A percentile compares a stretch with the other conserved stretches of the same genome.
Conservation (phyloP, 1,140 invertebrate genomes). For the Ladona fulva region DNA sequence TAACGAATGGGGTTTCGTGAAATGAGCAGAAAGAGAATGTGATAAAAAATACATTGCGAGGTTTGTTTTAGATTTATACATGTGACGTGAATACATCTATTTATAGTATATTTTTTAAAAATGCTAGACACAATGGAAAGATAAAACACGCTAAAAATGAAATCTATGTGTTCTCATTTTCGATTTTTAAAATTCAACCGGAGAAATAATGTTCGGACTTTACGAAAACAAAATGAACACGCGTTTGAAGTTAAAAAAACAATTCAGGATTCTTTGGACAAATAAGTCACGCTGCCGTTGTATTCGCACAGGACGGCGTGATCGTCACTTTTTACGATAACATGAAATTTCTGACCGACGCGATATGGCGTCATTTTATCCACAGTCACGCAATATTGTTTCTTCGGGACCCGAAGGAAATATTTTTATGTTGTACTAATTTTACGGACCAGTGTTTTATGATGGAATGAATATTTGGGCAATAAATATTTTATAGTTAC, state of each 20-base stretch:
- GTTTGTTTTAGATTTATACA: constrained; percentile 7
- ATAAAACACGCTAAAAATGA: background rate
- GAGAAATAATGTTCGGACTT: background rate
- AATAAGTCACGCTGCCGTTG: too few relatives aligned
- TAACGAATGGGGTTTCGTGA: background rate
- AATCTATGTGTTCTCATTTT: background rate
- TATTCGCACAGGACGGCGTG: too few relatives aligned
- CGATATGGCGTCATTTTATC: too few relatives aligned
- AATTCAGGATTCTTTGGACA: too few relatives aligned
- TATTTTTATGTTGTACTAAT: constrained; percentile 6
- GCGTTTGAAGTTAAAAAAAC: too few relatives aligned
- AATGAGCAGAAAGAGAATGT: constrained; percentile 3
- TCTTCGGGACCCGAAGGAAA: background rate
- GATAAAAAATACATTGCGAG: background rate
- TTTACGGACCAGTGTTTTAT: constrained; percentile 6
- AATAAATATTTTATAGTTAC: constrained; percentile 9
- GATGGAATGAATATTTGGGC: background rate
- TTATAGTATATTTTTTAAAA: background rate
- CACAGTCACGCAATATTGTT: background rate
- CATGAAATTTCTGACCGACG: too few relatives aligned
- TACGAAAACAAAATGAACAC: background rate
- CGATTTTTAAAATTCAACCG: background rate
- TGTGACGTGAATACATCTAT: background rate
- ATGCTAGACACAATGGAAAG: background rate
- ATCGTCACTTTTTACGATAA: too few relatives aligned